Percentiles rank a stretch among this genome's conserved stretches.
phyloP scores from a whole-genome alignment of 2,113 vertebrate genomes.

The Ornithorhynchus anatinus region DNA sequence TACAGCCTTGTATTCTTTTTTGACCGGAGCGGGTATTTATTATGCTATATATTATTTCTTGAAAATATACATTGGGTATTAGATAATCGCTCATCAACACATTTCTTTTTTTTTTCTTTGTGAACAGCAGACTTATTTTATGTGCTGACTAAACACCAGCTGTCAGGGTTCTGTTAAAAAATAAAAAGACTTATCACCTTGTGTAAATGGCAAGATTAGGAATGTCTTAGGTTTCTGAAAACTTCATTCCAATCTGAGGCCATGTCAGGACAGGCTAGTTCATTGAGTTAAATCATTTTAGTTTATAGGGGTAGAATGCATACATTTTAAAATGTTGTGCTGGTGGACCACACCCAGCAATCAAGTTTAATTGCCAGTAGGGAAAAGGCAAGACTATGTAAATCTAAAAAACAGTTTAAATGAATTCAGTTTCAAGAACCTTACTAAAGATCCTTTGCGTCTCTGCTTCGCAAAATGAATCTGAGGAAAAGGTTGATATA shows the following conservation, averaged over 20 bases:
- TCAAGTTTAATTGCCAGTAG: background rate
- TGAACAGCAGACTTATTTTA: slow-evolving; percentile 14
- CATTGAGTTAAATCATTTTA: background rate
- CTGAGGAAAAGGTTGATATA: too few relatives aligned
- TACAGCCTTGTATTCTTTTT: slow-evolving; percentile 19
- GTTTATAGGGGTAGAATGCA: background rate
- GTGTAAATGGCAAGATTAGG: slow-evolving; percentile 43
- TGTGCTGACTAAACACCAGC: slow-evolving; percentile 28
- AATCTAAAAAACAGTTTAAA: background rate
- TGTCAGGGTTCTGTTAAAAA: slow-evolving; percentile 38
- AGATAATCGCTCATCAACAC: slow-evolving; percentile 35
- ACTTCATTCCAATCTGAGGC: slow-evolving; percentile 43
- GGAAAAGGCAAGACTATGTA: background rate
- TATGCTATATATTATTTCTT: slow-evolving; percentile 26
- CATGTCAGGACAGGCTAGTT: slow-evolving; percentile 39
- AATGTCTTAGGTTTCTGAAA: slow-evolving; percentile 22
- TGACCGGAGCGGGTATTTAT: background rate
- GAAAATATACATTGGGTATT: background rate
- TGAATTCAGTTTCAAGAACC: background rate
- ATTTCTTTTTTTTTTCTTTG: slow-evolving; percentile 33
- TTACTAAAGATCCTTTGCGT: too few relatives aligned
- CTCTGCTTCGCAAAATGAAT: too few relatives aligned
- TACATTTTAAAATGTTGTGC: background rate
- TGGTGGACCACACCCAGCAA: slow-evolving; percentile 3
- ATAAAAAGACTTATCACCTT: slow-evolving; percentile 42